phyloP scores from a whole-genome alignment of 92 coral and sea anemone species.

The Heteractis magnifica region DNA sequence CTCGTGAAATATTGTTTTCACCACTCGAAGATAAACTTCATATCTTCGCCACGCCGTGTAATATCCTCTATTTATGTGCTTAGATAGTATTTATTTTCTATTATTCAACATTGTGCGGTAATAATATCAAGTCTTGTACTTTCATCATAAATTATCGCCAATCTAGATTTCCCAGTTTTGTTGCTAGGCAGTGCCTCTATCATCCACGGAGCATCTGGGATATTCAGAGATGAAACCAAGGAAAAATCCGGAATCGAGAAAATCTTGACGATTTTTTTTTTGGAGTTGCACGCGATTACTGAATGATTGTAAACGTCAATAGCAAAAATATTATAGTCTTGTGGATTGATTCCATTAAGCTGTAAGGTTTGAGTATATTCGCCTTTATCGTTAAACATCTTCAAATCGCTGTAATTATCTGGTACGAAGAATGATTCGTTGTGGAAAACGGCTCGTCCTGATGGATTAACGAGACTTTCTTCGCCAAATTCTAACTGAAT shows the following conservation, averaged over 20 bases:
- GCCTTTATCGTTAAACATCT: not conserved
- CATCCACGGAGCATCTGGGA: slow-evolving; percentile 6
- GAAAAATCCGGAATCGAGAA: not conserved
- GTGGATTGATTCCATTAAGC: not conserved
- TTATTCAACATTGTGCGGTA: not conserved
- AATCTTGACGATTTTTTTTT: not conserved
- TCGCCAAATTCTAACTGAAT: not conserved
- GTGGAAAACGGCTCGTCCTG: not conserved
- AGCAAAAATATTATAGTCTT: not conserved
- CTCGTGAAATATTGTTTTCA: too few relatives aligned
- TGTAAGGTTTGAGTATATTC: not conserved
- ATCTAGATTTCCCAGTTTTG: not conserved
- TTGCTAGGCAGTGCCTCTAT: not conserved
- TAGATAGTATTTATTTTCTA: not conserved
- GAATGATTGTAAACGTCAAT: not conserved
- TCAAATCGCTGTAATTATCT: not conserved
- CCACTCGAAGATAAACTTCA: too few relatives aligned
- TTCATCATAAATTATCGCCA: not conserved
- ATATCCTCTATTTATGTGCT: too few relatives aligned
- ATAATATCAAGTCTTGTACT: not conserved
- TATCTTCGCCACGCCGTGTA: too few relatives aligned
- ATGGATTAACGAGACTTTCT: not conserved
- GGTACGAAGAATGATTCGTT: not conserved
- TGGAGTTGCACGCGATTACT: not conserved
- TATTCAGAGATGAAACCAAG: not conserved